Percentiles rank a stretch among this genome's conserved stretches.
phyloP scores from a whole-genome alignment of 2,888 invertebrate genomes.

The Eupeodes latifasciatus region DNA sequence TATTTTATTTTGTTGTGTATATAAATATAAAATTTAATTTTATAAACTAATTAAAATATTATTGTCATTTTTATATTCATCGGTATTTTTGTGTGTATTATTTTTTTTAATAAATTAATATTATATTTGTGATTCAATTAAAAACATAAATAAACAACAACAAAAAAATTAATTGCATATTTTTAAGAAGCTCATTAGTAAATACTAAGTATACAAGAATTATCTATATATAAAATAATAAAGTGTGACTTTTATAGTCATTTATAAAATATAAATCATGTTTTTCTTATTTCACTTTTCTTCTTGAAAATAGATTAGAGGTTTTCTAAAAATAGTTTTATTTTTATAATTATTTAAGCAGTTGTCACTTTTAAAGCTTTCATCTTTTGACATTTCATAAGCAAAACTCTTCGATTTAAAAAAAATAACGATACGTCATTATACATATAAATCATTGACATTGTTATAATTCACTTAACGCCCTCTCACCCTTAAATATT shows the following conservation, averaged over 20 bases:
- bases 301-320: no score
- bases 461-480: no score
- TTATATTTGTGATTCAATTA: slow-evolving; percentile 8
- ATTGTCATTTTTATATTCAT: not conserved
- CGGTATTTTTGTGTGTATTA: slow-evolving; percentile 42
- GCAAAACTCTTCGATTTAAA: no score
- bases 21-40: slow-evolving; percentile 13
- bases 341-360: no score
- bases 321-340: no score
- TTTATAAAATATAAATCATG: not conserved
- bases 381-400: no score
- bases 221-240: slow-evolving; percentile 14
- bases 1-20: slow-evolving; percentile 18
- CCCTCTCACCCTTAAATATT: no score
- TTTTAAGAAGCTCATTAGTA: slow-evolving; percentile 16
- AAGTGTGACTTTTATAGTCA: slow-evolving; percentile 26
- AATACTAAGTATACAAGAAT: slow-evolving; percentile 30
- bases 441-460: no score
- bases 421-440: no score
- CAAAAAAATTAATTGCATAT: slow-evolving; percentile 1
- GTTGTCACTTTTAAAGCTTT: no score
- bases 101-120: not conserved
- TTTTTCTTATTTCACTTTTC: not conserved
- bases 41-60: slow-evolving; percentile 6
- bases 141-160: not conserved